Conservation (phyloP, 2,113 vertebrate species). For the Pelobates fuscus region DNA sequence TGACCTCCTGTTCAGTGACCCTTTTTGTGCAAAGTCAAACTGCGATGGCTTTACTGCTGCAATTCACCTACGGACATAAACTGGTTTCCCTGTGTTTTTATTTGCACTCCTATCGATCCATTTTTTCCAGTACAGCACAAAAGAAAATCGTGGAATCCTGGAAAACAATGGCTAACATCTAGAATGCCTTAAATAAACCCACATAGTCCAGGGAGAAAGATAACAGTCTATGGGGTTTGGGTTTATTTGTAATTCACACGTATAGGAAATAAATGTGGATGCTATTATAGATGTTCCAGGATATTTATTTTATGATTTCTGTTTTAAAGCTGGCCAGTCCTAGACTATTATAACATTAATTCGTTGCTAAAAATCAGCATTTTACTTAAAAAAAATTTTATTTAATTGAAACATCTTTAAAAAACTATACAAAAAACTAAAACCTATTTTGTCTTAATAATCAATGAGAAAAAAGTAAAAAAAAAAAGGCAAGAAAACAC, state of each 20-base stretch:
- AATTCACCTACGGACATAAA: conserved; percentile 79
- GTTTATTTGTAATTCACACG: conserved; percentile 36
- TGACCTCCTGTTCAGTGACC: conserved; percentile 95
- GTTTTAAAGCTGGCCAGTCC: too few species aligned
- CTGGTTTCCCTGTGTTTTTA: conserved; percentile 60
- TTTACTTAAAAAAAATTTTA: too few species aligned
- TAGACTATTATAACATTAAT: too few species aligned
- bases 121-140: conserved; percentile 34
- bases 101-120: conserved; percentile 56
- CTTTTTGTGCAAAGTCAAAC: conserved; percentile 90
- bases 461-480: too few species aligned
- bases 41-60: conserved; percentile 73
- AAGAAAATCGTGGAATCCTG: conserved; percentile 53
- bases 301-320: too few species aligned
- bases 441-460: too few species aligned
- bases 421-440: too few species aligned
- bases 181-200: neutral
- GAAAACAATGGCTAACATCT: conserved; percentile 23
- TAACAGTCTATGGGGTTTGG: conserved; percentile 60
- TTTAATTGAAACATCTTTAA: too few species aligned
- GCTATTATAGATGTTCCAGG: too few species aligned
- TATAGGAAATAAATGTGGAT: neutral
- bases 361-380: too few species aligned
- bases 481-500: too few species aligned
- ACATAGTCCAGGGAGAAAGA: neutral